These are phyloP conservation scores for Heliangelus exortis DNA, from an alignment of 2,797 vertebrate genomes.

Conservation along the genomic window DNA sequence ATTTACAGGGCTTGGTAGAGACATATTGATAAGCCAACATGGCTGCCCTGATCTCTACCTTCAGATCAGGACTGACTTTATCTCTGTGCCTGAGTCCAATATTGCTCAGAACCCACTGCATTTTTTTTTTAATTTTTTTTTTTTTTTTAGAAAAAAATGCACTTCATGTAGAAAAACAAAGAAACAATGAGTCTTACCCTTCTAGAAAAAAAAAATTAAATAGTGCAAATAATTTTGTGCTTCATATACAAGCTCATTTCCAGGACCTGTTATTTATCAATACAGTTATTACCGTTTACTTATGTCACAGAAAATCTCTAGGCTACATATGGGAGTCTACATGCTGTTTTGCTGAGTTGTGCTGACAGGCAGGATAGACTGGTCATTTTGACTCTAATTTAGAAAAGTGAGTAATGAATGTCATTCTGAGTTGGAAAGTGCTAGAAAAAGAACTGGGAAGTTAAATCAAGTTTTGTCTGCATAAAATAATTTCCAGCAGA, in stretches of 20 bases:
- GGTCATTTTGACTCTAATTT: not conserved
- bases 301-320: not conserved
- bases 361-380: not conserved
- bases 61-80: not conserved
- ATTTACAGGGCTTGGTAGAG: not conserved
- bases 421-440: not conserved
- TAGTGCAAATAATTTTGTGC: not conserved
- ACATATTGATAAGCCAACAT: fast-evolving
- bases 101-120: not conserved
- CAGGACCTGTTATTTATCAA: not conserved
- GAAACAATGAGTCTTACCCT: not conserved
- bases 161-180: not conserved
- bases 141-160: not conserved
- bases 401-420: not conserved
- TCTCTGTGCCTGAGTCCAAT: not conserved
- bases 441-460: not conserved
- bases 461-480: conserved; percentile 3
- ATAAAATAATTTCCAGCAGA: not conserved
- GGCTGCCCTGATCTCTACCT: not conserved
- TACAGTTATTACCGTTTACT: not conserved
- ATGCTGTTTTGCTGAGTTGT: not conserved
- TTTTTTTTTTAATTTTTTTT: no score
- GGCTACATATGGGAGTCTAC: not conserved
- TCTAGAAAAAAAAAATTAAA: not conserved
- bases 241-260: not conserved